phyloP scores from a whole-genome alignment of 1,140 invertebrate species.

The Trialeurodes vaporariorum region DNA sequence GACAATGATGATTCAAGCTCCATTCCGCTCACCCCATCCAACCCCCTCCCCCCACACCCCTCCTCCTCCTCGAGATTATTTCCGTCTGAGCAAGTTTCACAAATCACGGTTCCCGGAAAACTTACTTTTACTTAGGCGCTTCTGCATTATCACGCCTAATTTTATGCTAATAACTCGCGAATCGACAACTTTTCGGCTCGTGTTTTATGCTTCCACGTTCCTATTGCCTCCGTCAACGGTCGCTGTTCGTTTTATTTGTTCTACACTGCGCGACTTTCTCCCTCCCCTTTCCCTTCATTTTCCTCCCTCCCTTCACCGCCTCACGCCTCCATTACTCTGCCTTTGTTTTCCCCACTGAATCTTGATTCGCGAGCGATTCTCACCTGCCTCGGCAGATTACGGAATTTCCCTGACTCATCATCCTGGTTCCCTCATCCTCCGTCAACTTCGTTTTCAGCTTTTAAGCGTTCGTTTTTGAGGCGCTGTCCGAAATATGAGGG shows the following conservation, averaged over 20 bases:
- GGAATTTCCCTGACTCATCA: neutral
- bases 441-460: no score
- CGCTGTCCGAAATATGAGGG: no score
- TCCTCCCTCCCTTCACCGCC: no score
- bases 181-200: neutral
- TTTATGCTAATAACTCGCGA: conserved; percentile 1
- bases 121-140: neutral
- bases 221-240: neutral
- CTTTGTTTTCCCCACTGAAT: no score
- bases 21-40: no score
- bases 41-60: no score
- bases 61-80: neutral
- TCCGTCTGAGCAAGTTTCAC: neutral
- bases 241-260: no score
- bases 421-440: neutral
- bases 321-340: no score
- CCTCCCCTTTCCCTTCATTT: neutral
- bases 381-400: neutral
- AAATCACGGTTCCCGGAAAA: neutral
- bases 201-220: neutral
- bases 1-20: no score
- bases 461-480: no score
- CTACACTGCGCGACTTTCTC: neutral
- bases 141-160: neutral
- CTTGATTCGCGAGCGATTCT: no score